Conservation (phyloP, 2,113 vertebrate species). For the Beaufortia kweichowensis region DNA sequence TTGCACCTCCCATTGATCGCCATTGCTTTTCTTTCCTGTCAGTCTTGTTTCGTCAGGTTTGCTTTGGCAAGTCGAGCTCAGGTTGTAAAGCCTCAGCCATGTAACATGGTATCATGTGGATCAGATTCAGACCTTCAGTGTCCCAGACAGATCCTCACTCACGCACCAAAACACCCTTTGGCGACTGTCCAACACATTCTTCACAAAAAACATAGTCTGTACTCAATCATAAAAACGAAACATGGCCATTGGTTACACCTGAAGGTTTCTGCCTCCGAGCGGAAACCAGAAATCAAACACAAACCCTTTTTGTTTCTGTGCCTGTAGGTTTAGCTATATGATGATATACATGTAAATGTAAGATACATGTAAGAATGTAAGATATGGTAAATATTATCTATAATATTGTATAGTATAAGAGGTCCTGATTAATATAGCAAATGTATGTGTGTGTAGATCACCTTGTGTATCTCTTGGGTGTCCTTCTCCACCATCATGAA, state of each 20-base stretch:
- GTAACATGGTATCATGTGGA: not conserved
- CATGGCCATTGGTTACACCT: conserved; percentile 33
- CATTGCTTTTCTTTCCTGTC: not conserved
- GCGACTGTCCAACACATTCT: not conserved
- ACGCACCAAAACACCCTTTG: not conserved
- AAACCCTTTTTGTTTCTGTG: not conserved
- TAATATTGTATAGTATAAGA: not conserved
- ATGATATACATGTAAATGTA: no score
- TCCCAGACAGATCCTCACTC: conserved; percentile 20
- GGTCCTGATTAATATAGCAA: not conserved
- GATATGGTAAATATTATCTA: not conserved
- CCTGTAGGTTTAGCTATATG: not conserved
- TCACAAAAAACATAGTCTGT: not conserved
- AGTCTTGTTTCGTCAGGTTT: conserved; percentile 5
- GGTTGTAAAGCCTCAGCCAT: conserved; percentile 1
- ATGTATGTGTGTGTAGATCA: not conserved
- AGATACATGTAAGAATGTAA: no score
- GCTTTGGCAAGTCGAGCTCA: not conserved
- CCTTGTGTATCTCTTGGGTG: conserved; percentile 29
- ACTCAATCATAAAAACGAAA: conserved; percentile 21
- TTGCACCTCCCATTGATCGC: conserved; percentile 29
- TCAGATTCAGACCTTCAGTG: not conserved
- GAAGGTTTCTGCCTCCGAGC: conserved; percentile 6
- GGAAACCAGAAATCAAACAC: not conserved
- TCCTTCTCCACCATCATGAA: conserved; percentile 13